Conservation (phyloP, 2,888 invertebrate species). For the Pachycephus smyrnensis region DNA sequence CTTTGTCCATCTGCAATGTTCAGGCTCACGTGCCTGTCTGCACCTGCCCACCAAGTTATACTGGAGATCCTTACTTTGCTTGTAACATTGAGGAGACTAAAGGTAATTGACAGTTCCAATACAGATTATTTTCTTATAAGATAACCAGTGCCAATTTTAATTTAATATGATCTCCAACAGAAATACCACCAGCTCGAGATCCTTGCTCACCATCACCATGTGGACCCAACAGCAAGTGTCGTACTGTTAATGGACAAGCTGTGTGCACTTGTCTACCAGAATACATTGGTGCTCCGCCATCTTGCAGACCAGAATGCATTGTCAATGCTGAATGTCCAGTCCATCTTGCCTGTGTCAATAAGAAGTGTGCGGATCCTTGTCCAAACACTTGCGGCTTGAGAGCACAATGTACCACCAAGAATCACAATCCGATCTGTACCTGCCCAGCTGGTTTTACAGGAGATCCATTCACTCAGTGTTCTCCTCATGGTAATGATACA, state of each 20-base stretch:
- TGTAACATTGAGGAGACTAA: slow-evolving; percentile 46
- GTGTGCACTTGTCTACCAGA: slow-evolving; percentile 87
- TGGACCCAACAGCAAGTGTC: slow-evolving; percentile 88
- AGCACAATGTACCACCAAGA: slow-evolving; percentile 84
- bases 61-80: slow-evolving; percentile 84
- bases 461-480: slow-evolving; percentile 86
- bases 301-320: slow-evolving; percentile 86
- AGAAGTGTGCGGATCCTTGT: slow-evolving; percentile 89
- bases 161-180: slow-evolving; percentile 4
- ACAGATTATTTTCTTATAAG: not conserved
- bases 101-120: slow-evolving; percentile 28
- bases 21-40: slow-evolving; percentile 84
- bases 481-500: slow-evolving; percentile 73
- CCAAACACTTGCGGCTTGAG: slow-evolving; percentile 88
- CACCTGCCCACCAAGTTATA: slow-evolving; percentile 79
- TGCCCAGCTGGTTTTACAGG: slow-evolving; percentile 88
- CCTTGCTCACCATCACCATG: slow-evolving; percentile 89
- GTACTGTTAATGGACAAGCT: slow-evolving; percentile 81
- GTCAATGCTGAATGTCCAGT: slow-evolving; percentile 88
- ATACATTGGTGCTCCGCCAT: slow-evolving; percentile 83
- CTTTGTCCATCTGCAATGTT: slow-evolving; percentile 82
- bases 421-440: slow-evolving; percentile 89
- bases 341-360: slow-evolving; percentile 86
- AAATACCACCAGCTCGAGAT: slow-evolving; percentile 68
- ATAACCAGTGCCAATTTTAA: not conserved